Conservation (phyloP, 2,113 vertebrate species). For the Saiga tatarica region DNA sequence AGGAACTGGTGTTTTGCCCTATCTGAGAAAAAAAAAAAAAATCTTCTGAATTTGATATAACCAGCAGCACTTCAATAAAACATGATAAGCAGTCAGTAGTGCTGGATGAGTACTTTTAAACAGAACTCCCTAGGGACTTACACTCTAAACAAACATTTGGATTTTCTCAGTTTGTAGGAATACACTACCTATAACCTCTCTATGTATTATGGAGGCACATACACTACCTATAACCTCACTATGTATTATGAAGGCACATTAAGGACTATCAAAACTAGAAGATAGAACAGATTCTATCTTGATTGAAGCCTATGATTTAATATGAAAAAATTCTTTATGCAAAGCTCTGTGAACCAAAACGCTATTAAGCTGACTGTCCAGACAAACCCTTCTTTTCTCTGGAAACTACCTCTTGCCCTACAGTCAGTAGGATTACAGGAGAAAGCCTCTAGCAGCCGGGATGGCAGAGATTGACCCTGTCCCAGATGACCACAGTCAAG, state of each 20-base stretch:
- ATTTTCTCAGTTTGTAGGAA: not conserved
- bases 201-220: not conserved
- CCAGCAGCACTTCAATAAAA: constrained; percentile 2
- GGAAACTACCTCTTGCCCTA: not conserved
- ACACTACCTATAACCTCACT: not conserved
- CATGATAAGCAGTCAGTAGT: not conserved
- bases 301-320: not conserved
- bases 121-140: not conserved
- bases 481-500: not conserved
- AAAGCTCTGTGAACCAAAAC: constrained; percentile 7
- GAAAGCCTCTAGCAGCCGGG: not conserved
- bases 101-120: not conserved
- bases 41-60: not conserved
- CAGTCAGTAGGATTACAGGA: not conserved
- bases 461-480: not conserved
- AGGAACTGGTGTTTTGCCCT: constrained; percentile 23
- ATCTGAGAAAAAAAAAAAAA: not conserved
- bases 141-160: not conserved
- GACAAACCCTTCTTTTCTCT: not conserved
- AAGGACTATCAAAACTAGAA: not conserved
- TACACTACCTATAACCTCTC: not conserved
- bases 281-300: not conserved
- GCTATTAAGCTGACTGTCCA: not conserved
- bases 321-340: not conserved
- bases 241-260: not conserved